Conservation (phyloP, 2,888 invertebrate genomes). For the Acheta domesticus region DNA sequence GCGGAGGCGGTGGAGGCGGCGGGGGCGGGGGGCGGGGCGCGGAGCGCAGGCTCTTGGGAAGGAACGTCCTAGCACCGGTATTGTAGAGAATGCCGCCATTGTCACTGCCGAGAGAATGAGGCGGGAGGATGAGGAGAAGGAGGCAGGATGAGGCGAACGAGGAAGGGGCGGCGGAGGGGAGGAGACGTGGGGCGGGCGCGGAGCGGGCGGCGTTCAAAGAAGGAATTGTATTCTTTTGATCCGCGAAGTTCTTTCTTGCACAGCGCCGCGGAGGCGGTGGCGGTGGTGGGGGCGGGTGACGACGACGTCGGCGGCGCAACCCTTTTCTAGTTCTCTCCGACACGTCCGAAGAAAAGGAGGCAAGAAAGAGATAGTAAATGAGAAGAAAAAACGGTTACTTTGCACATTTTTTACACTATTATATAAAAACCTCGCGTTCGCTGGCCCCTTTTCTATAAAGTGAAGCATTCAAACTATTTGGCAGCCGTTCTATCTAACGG, state of each 20-base stretch:
- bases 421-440: background rate
- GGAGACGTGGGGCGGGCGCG: constrained; percentile 18
- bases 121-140: background rate
- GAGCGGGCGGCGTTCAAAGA: background rate
- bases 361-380: constrained; percentile 21
- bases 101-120: constrained; percentile 22
- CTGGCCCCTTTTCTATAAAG: constrained; percentile 3
- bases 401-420: constrained; percentile 31
- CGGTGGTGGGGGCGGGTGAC: background rate
- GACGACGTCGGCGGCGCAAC: constrained; percentile 26
- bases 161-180: background rate
- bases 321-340: constrained; percentile 26
- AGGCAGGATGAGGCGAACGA: background rate
- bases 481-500: constrained; percentile 26
- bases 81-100: constrained; percentile 22
- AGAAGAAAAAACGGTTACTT: constrained; percentile 34
- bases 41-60: background rate
- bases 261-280: background rate
- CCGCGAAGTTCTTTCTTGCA: constrained; percentile 19
- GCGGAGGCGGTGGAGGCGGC: constrained; percentile 19
- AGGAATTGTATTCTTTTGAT: constrained; percentile 34
- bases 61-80: background rate
- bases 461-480: constrained; percentile 31
- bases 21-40: constrained; percentile 19
- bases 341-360: background rate